These are phyloP conservation scores for Melikaiella ostensackeni DNA, from an alignment of 2,888 invertebrate genomes.

Conservation along the genomic window DNA sequence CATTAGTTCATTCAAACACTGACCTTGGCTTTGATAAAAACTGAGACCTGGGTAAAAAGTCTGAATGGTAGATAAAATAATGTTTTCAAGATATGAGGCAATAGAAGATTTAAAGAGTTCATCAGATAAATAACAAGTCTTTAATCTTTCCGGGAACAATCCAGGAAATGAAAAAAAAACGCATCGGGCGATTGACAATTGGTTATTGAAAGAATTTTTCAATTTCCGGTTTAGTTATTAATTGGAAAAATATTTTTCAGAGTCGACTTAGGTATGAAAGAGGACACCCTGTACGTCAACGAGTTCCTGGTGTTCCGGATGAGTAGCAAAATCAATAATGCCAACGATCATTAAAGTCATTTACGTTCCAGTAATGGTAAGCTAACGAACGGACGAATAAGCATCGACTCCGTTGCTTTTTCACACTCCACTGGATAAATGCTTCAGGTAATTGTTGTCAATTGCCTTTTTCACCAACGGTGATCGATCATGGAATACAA, in stretches of 20 bases:
- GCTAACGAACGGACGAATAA: conserved; percentile 38
- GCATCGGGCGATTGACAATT: background rate
- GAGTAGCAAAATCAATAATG: conserved; percentile 62
- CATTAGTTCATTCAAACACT: background rate
- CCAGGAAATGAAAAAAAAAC: conserved; percentile 12
- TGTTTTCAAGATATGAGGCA: background rate
- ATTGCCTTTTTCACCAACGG: conserved; percentile 29
- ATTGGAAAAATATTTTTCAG: conserved; percentile 5
- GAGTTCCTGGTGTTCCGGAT: conserved; percentile 44
- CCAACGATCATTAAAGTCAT: conserved; percentile 62
- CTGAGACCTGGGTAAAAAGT: background rate
- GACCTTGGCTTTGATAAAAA: conserved; percentile 27
- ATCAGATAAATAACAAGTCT: too few species aligned
- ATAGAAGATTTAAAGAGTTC: background rate
- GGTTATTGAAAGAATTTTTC: background rate
- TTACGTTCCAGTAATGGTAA: conserved; percentile 56
- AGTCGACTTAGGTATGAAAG: conserved; percentile 11
- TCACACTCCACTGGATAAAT: conserved; percentile 40
- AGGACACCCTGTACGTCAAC: conserved; percentile 49
- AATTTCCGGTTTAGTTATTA: background rate
- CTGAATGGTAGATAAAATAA: too few species aligned
- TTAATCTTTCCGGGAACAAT: background rate
- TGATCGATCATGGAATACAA: conserved; percentile 3
- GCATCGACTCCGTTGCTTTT: conserved; percentile 38
- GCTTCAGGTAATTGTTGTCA: conserved; percentile 41